Conservation (phyloP, 2,888 invertebrate species). For the Ommatoiulus sabulosus region DNA sequence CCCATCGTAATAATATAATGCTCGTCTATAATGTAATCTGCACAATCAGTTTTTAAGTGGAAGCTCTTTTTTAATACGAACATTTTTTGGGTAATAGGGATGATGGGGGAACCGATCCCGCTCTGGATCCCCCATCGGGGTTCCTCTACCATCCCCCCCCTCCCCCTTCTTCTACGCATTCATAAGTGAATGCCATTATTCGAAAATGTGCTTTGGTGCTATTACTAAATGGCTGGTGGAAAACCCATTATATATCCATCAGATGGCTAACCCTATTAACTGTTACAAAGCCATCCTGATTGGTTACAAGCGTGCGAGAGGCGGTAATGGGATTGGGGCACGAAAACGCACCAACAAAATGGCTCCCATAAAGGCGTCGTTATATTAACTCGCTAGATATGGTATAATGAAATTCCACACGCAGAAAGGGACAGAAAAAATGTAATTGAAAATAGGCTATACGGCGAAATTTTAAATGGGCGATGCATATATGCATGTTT, state of each 20-base stretch:
- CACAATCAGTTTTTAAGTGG: slow-evolving; percentile 1
- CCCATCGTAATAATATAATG: not conserved
- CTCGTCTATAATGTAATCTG: not conserved
- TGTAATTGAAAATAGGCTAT: not conserved
- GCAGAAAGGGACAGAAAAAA: no score
- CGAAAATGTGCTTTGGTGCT: slow-evolving; percentile 1
- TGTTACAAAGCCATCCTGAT: slow-evolving; percentile 50
- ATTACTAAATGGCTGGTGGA: not conserved
- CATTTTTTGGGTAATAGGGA: not conserved
- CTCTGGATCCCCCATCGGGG: no score
- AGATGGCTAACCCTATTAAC: slow-evolving; percentile 36
- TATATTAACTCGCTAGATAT: not conserved
- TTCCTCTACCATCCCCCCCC: no score
- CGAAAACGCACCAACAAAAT: not conserved
- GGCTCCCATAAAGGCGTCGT: not conserved
- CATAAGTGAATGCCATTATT: slow-evolving; percentile 1
- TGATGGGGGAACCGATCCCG: not conserved
- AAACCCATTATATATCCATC: slow-evolving; percentile 28
- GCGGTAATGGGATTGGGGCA: not conserved
- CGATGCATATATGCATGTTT: no score
- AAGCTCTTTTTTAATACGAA: not conserved
- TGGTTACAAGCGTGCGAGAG: slow-evolving; percentile 15
- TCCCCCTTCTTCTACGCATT: not conserved
- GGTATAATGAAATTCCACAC: not conserved
- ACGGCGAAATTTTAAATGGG: not conserved